Base-by-base conservation (phyloP, 2,113 vertebrate species). In the Turdus rufiventris region DNA sequence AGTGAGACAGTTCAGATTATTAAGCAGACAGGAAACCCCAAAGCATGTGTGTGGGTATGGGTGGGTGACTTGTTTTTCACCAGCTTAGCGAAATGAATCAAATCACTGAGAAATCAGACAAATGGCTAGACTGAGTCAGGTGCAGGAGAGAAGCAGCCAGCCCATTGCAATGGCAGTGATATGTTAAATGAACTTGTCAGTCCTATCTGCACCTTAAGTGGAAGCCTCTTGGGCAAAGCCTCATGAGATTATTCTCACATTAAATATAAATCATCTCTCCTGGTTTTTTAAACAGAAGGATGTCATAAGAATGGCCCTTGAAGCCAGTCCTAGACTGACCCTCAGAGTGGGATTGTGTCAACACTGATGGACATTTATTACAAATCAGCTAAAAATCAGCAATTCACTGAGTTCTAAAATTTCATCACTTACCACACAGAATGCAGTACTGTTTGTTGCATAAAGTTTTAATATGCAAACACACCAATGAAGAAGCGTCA, bases 11-110 rank as follows among this genome's bases (percentile, higher is more conserved):
- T 61, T 85, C 42, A 45, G 57, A 50, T 87, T 81, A 89, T 56
- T 63, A 78, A 82, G 61, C 53, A 82, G 88, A 88, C 88, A 94
- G 93, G 93, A 96, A 96, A 94, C 36, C 42, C 50, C 80, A 91
- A 74, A 93, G 16, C 31, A 10, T 0, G 0, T 2, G 60, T 24
- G 42, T 29, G 48, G 20, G n/a, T 47, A 60, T 38, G 45, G 42
- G 43, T 18, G 12, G 18, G 51, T 21, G 45, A 87, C 81, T 75
- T 94, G 84, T 94, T 96, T 95, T 91, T 89, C 85, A 94, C 70
- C 74, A 88, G 77, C 57, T 89, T 53, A 76, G 88, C 34, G 40
- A 95, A 94, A 94, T 31, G 81, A 91, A 96, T 85, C 92, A 61
- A 95, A 68, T 63, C 76, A 45, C 31, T 51, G 74, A 51, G 65